Evolutionary conservation across 1,140 invertebrate genomes (phyloP), one percentile per base, ranked within the genome.

Genomic region (Drosophila nasuta): DNA sequence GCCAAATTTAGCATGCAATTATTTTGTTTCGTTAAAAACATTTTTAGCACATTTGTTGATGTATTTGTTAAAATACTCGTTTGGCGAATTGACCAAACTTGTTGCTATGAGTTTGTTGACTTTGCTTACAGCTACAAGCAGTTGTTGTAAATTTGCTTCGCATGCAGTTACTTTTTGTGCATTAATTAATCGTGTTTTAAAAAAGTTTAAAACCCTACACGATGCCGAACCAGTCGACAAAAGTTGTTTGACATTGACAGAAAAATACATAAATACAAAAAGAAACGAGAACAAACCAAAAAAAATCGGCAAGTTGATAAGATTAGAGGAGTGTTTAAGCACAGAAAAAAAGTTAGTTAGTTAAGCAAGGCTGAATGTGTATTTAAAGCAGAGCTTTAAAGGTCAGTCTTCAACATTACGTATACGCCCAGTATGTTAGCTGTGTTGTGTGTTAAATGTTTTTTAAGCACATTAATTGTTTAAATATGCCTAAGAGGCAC

Each of bases 391-490:
- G 5, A 6, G 45, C 62, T 45, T 15, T 5, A 69, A 75, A 69
- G 58, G 45, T 75, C 43, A 70, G 20, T 57, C n/a, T 15, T 6
- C 33, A 58, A 72, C 25, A 70, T 70, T 58, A 75, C 58, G 66
- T 70, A 75, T 75, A 75, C 72, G 72, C 67, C 51, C 58, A 38
- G 35, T 41, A 43, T 46, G 35, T 33, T 17, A 46, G 13, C 5
- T 33, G 20, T 25, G 20, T 33, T 49, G 38, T 75, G 45, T 35
- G 25, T 41, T 33, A 57, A 56, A 38, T 54, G 30, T 30, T 48
- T 71, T 51, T 28, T 45, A 67, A 80, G 74, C 81, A 80, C 77
- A 78, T 75, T 68, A 71, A 70, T 49, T 71, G 65, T 66, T 80
- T 80, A 70, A 76, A 76, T 66, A 72, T 65, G 73, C 15, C 28